These are phyloP conservation scores for Hemicentrotus pulcherrimus DNA, from an alignment of 35 echinoderm and acorn worm genomes.

Conservation along the genomic window DNA sequence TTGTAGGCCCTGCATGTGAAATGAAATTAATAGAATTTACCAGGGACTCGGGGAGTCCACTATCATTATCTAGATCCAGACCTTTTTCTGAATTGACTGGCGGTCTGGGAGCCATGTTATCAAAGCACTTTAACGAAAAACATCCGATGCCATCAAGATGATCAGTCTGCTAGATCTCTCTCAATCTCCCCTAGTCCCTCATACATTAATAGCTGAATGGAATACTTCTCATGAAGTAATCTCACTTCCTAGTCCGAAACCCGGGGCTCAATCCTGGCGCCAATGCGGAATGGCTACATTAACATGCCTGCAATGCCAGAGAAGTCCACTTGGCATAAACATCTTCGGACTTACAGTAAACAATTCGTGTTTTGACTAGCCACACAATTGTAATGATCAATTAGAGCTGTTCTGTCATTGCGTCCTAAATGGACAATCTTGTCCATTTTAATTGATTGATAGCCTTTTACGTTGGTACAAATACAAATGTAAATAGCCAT, in stretches of 20 bases:
- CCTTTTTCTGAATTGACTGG: neutral
- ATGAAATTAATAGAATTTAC: too few species aligned
- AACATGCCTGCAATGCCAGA: neutral
- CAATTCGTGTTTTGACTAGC: neutral
- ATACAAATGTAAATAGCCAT: too few species aligned
- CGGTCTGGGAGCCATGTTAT: neutral
- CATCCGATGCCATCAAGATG: neutral
- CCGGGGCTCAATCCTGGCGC: neutral
- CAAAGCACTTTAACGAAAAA: neutral
- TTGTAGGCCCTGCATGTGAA: too few species aligned
- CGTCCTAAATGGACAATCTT: neutral
- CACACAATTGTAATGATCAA: neutral
- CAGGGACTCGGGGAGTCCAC: neutral
- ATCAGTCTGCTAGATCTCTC: neutral
- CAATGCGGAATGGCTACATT: neutral
- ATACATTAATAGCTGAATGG: neutral
- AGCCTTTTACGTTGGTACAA: neutral
- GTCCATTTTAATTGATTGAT: neutral
- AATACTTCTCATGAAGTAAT: neutral
- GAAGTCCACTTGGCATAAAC: neutral
- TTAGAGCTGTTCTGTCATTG: neutral
- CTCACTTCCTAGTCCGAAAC: neutral
- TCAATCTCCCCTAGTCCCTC: neutral
- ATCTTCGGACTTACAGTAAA: neutral
- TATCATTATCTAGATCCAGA: neutral